phyloP scores from a whole-genome alignment of 1,140 invertebrate genomes.

The Anastrepha obliqua region DNA sequence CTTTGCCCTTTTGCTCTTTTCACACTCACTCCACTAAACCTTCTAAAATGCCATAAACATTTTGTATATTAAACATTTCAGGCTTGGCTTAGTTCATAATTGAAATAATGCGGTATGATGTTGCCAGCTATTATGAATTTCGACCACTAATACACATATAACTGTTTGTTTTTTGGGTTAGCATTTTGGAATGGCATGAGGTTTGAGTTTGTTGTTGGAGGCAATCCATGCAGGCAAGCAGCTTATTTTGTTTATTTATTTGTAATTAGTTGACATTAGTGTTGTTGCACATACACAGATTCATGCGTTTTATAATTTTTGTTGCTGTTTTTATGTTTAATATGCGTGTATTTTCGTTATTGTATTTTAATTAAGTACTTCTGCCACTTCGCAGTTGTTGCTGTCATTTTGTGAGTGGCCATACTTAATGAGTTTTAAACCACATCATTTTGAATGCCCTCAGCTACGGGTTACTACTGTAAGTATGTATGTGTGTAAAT shows the following conservation, averaged over 20 bases:
- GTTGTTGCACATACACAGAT: neutral
- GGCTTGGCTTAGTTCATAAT: neutral
- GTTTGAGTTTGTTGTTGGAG: neutral
- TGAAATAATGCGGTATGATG: neutral
- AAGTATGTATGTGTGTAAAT: neutral
- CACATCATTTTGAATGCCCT: slow-evolving; percentile 2
- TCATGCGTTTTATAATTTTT: neutral
- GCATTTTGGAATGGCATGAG: no score
- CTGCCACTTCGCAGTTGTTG: neutral
- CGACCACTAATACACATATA: slow-evolving; percentile 28
- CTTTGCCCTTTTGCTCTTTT: no score
- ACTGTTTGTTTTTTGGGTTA: neutral
- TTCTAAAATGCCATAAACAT: neutral
- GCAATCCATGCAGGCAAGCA: neutral
- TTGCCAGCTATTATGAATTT: slow-evolving; percentile 30
- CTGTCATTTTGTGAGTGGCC: neutral
- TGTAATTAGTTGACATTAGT: slow-evolving; percentile 43
- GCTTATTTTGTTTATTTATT: slow-evolving; percentile 47
- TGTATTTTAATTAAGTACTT: slow-evolving; percentile 42
- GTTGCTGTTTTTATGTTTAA: neutral
- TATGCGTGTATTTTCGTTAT: neutral
- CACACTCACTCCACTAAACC: neutral
- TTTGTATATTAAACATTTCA: neutral
- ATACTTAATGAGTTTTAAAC: slow-evolving; percentile 46
- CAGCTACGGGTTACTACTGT: neutral